Evolutionary conservation across 2,113 vertebrate genomes (phyloP), one percentile per base, ranked within the genome.

Genomic region (Nibea albiflora): DNA sequence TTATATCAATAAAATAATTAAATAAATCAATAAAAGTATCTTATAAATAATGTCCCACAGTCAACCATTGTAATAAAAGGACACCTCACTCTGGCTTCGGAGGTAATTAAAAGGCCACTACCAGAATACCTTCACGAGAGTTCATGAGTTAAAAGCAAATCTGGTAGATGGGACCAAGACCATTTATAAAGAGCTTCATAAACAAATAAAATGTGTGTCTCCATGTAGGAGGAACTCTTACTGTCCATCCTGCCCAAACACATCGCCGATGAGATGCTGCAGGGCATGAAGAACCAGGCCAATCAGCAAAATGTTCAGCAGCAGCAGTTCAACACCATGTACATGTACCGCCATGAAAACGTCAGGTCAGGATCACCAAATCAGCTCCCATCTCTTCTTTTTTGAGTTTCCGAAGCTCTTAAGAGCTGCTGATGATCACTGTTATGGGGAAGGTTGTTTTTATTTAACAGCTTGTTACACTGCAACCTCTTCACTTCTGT

Each of bases 311-410:
- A 97, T 77, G 95, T 96, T 86, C 97, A 96, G 90, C 97, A 98
- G 91, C 97, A 99, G 92, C 98, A 99, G 92, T 99, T 99, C 90
- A 99, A 97, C 94, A 99, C 98, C 90, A 99, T 99, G 98, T 99
- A 99, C 94, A 99, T 99, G 98, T 97, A 99, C 85, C 96, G 98
- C 0, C 98, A 99, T 0, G 98, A 99, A 94, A 97, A 98, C 0
- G 98, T 99, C 95, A 99, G 97, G 98, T 98, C 64, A 73, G 89
- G n/a, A 35, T 58, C 62, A 15, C 22, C 16, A 6, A 67, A 58
- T 44, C 3, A 3, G 9, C 15, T 24, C 35, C 35, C 8, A 39
- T 39, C 35, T 39, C 35, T 35, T 26, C 28, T 28, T 44, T 20
- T 62, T n/a, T 1, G 11, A 26, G 44, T 17, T 47, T 65, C 26